These are phyloP conservation scores for Planiliza haematocheilus DNA, from an alignment of 2,113 vertebrate genomes.

Conservation along the genomic window DNA sequence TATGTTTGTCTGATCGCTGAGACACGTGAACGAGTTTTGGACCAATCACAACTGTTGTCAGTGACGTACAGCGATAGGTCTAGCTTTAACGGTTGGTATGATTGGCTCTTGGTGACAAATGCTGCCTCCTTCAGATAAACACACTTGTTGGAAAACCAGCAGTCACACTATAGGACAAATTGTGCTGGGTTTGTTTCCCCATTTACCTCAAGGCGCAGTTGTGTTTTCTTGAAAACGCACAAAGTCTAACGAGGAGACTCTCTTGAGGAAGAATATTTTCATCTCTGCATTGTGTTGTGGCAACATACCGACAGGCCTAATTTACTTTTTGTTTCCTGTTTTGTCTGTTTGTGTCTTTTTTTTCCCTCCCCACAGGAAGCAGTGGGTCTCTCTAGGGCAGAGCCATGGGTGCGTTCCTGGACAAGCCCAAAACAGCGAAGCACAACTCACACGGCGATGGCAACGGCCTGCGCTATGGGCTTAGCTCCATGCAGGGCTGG, in stretches of 20 bases:
- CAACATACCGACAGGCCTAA: background rate
- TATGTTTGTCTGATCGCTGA: too few relatives aligned
- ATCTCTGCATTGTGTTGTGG: background rate
- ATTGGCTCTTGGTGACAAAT: background rate
- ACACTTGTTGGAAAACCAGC: background rate
- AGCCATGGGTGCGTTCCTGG: conserved; percentile 99
- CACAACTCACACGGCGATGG: conserved; percentile 94
- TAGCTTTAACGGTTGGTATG: background rate
- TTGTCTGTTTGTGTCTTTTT: conserved; percentile 14
- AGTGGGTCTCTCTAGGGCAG: conserved; percentile 72
- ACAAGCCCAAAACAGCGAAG: conserved; percentile 99
- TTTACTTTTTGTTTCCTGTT: background rate
- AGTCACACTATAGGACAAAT: background rate
- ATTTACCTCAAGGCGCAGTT: too few relatives aligned
- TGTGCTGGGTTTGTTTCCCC: too few relatives aligned
- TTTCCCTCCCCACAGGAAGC: conserved; percentile 75
- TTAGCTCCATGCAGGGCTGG: conserved; percentile 99
- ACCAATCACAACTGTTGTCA: too few relatives aligned
- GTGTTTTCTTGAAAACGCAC: too few relatives aligned
- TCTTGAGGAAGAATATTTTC: background rate
- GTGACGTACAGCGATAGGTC: too few relatives aligned
- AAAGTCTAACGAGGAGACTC: background rate
- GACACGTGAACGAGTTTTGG: too few relatives aligned
- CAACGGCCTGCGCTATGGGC: conserved; percentile 93
- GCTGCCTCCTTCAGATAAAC: background rate